Evolutionary conservation across 2,888 invertebrate genomes (phyloP).

Genomic region (Brachyptera putata): DNA sequence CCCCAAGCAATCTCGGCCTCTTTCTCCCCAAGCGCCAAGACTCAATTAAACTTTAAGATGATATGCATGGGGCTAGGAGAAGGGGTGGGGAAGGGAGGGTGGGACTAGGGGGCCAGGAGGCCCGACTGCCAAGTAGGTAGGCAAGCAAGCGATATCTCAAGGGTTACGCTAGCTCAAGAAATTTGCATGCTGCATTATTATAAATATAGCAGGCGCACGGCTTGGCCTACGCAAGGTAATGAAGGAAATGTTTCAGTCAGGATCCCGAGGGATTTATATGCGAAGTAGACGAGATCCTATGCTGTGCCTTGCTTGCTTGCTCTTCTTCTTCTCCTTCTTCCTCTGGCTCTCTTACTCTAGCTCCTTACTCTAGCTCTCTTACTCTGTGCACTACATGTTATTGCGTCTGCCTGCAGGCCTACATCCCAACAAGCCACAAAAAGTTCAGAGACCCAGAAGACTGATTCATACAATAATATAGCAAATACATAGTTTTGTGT

Average conservation of each 20-base stretch:
- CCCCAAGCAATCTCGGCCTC: conserved; percentile 45
- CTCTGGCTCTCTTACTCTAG: conserved; percentile 1
- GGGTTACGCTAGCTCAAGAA: conserved; percentile 32
- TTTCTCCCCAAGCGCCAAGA: conserved; percentile 52
- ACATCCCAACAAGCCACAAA: too few species aligned
- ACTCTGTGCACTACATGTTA: too few species aligned
- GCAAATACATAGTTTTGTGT: too few species aligned
- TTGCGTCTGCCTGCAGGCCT: too few species aligned
- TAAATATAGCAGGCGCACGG: conserved; percentile 24
- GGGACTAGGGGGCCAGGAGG: conserved; percentile 43
- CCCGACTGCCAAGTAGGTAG: conserved; percentile 37
- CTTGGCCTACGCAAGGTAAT: conserved; percentile 28
- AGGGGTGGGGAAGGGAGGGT: conserved; percentile 58
- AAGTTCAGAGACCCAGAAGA: too few species aligned
- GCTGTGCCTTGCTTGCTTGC: neutral
- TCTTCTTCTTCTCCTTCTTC: too few species aligned
- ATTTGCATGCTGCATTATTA: conserved; percentile 35
- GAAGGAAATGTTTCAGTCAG: conserved; percentile 34
- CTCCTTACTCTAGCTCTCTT: too few species aligned
- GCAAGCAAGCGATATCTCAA: conserved; percentile 29
- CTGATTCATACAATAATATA: too few species aligned
- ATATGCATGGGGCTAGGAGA: conserved; percentile 57
- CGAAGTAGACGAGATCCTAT: neutral
- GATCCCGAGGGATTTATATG: conserved; percentile 26
- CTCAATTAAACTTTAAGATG: conserved; percentile 71